These are phyloP conservation scores for Rhinichthys klamathensis DNA, from an alignment of 2,113 vertebrate species.

Conservation along the genomic window DNA sequence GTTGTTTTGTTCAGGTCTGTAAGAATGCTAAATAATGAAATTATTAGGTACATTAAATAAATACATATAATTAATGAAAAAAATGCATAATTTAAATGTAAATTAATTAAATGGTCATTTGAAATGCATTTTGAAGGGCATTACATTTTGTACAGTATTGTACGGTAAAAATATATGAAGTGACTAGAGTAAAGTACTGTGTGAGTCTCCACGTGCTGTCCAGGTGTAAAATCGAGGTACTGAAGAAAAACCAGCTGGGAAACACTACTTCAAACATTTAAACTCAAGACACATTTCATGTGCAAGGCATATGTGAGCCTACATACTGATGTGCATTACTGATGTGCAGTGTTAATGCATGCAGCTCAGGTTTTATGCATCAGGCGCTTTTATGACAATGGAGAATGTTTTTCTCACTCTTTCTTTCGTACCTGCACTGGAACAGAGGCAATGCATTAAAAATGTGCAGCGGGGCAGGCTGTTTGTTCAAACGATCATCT, in stretches of 20 bases:
- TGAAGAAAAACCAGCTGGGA: neutral
- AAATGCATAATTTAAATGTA: neutral
- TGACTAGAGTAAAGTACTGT: neutral
- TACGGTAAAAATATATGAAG: neutral
- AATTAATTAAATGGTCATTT: neutral
- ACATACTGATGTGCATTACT: neutral
- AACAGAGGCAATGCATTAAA: slow-evolving; percentile 6
- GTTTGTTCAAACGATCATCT: neutral
- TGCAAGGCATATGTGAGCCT: neutral
- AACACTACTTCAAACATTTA: neutral
- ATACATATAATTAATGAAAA: neutral
- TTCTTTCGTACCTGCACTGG: neutral
- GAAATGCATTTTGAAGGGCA: neutral
- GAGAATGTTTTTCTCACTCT: neutral
- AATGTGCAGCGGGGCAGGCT: neutral
- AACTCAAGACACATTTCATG: neutral
- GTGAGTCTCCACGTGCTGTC: neutral
- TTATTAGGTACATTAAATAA: no score
- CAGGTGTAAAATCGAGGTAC: neutral
- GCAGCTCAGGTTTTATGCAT: neutral
- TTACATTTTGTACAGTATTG: neutral
- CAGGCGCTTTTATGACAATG: neutral
- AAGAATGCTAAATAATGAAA: neutral
- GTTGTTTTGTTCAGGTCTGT: neutral
- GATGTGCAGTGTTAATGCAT: neutral